A percentile compares a stretch with the other conserved stretches of the same genome.
Conservation (phyloP, 2,888 invertebrate species). For the Eugnorisma glareosa region DNA sequence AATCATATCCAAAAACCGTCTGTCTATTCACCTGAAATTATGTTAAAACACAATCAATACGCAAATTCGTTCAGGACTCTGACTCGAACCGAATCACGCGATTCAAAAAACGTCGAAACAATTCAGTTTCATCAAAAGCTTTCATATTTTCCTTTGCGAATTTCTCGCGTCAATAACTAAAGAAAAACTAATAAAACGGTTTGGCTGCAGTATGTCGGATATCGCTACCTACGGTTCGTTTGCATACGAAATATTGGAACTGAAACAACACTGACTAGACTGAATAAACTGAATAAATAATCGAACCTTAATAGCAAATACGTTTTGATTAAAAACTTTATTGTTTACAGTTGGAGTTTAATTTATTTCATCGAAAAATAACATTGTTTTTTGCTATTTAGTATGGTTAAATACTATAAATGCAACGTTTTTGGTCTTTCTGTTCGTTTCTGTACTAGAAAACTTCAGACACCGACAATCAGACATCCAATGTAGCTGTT, state of each 20-base stretch:
- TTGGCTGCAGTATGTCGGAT: conserved; percentile 74
- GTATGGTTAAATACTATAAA: background rate
- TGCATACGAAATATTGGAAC: conserved; percentile 81
- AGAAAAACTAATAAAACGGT: conserved; percentile 74
- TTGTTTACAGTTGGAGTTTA: conserved; percentile 41
- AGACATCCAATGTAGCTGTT: background rate
- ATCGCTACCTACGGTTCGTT: conserved; percentile 74
- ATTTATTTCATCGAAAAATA: conserved; percentile 25
- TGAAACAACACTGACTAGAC: conserved; percentile 80
- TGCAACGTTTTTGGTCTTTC: too few species aligned
- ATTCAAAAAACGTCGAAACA: conserved; percentile 51
- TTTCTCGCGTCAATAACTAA: conserved; percentile 69
- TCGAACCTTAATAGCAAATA: conserved; percentile 76
- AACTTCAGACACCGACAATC: background rate
- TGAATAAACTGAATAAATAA: conserved; percentile 77
- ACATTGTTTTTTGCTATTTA: conserved; percentile 8
- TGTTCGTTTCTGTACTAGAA: background rate
- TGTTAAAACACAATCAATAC: conserved; percentile 36
- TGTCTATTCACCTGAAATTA: background rate
- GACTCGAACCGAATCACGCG: conserved; percentile 39
- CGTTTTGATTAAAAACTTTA: conserved; percentile 77
- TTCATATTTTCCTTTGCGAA: conserved; percentile 66
- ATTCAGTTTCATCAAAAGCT: conserved; percentile 63
- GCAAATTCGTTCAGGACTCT: conserved; percentile 19
- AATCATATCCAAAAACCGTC: background rate